Conservation (phyloP, 2,888 invertebrate genomes). For the Acleris cristana region DNA sequence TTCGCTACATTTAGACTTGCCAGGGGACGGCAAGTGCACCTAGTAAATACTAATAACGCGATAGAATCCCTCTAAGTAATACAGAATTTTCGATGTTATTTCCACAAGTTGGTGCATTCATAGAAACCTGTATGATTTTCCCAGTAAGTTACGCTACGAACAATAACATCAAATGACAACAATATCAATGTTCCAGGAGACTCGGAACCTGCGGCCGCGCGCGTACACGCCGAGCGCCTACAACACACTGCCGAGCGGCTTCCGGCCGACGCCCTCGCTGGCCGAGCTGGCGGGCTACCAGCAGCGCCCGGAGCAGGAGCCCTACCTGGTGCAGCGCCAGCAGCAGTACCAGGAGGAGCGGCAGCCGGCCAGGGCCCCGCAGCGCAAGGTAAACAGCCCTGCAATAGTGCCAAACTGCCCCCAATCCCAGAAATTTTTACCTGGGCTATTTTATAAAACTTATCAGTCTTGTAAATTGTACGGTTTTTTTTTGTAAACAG, state of each 20-base stretch:
- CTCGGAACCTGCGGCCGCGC: constrained; percentile 76
- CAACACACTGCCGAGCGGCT: constrained; percentile 73
- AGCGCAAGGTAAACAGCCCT: not conserved
- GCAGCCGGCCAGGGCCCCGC: constrained; percentile 7
- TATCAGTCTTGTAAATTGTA: too few relatives aligned
- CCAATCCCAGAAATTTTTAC: not conserved
- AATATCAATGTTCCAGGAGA: constrained; percentile 59
- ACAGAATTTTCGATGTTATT: too few relatives aligned
- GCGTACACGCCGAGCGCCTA: constrained; percentile 71
- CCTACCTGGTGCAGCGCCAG: constrained; percentile 53
- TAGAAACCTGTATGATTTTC: too few relatives aligned
- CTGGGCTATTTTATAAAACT: too few relatives aligned
- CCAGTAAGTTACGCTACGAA: too few relatives aligned
- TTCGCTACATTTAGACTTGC: too few relatives aligned
- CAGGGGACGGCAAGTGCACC: too few relatives aligned
- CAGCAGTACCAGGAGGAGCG: constrained; percentile 45
- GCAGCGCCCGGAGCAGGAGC: constrained; percentile 56
- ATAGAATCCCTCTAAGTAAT: too few relatives aligned
- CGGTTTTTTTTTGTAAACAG: too few relatives aligned
- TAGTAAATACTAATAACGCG: too few relatives aligned
- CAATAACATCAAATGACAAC: not conserved
- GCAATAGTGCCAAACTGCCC: not conserved
- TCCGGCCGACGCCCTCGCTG: constrained; percentile 73
- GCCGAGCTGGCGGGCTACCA: constrained; percentile 79
- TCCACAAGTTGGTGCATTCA: too few relatives aligned